A percentile compares a stretch with the other conserved stretches of the same genome.
phyloP scores from a whole-genome alignment of 2,113 vertebrate genomes.

The Excalfactoria chinensis region DNA sequence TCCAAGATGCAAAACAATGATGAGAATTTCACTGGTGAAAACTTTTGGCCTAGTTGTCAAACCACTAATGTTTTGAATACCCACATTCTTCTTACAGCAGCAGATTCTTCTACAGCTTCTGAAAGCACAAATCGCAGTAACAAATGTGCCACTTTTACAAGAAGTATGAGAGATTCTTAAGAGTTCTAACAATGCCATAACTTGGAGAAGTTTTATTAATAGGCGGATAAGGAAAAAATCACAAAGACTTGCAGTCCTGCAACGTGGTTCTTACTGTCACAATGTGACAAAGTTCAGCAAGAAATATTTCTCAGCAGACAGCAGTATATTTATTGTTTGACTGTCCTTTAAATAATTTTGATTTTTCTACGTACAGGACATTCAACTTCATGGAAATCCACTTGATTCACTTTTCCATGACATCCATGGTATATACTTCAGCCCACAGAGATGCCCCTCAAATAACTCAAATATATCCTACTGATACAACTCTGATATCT shows the following conservation, averaged over 20 bases:
- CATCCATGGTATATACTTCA: neutral
- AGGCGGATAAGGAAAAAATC: neutral
- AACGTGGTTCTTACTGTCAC: neutral
- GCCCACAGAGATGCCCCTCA: neutral
- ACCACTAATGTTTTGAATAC: neutral
- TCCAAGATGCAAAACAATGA: neutral
- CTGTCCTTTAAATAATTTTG: neutral
- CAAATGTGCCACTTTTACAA: neutral
- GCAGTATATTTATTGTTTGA: neutral
- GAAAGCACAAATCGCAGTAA: neutral
- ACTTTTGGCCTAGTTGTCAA: constrained; percentile 10
- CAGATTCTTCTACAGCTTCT: neutral
- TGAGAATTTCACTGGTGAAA: neutral
- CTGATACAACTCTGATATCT: neutral
- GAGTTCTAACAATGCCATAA: neutral
- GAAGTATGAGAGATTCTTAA: neutral
- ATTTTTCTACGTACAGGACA: neutral
- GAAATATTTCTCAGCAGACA: neutral
- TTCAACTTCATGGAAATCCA: neutral
- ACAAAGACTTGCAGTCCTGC: neutral
- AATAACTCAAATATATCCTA: neutral
- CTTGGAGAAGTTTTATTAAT: neutral
- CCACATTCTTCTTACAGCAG: neutral
- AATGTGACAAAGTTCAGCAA: neutral
- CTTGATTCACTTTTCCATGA: neutral